Base-by-base conservation (phyloP, 2,113 vertebrate genomes). In the Ploceus nigricollis region DNA sequence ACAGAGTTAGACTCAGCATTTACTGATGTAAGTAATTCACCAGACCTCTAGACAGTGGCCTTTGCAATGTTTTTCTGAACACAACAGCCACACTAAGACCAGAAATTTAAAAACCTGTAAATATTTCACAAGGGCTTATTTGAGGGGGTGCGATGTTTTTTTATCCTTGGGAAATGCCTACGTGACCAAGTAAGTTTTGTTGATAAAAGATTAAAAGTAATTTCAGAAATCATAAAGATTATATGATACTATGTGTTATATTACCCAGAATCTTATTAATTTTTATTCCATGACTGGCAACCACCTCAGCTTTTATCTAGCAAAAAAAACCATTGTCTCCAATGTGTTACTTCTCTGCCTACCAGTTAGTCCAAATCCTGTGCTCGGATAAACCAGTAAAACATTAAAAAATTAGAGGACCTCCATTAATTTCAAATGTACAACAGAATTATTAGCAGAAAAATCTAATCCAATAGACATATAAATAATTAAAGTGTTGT, bases 111-210 rank as follows among this genome's bases (percentile, higher is more conserved):
- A 69, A 3, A 1, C 1, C 5, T 45, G 14, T 44, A 44, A 69
- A 68, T 53, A 53, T 31, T 82, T 56, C 4, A 11, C 9, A 57
- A 65, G 16, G 22, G 25, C 18, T 79, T 39, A 33, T n/a, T 6
- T 53, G 20, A 72, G n/a, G 11, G 4, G 8, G 9, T 42, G 4
- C 8, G 7, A 37, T 2, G 0, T 10, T 82, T 53, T 13, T 7
- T 27, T 39, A 9, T 60, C 27, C 19, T 30, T 33, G 39, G 33
- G n/a, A 84, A 89, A 82, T 58, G 42, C 47, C 51, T 1, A 1
- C 1, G 7, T 28, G 27, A 91, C 35, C 27, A 9, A 76, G 11
- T 28, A 65, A 60, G 9, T 89, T 88, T 72, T 68, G 35, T 40
- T 80, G n/a, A 61, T 47, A 15, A 54, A 90, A 71, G 23, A 65